phyloP scores from a whole-genome alignment of 2,888 invertebrate species.

The Torymus tubicola region DNA sequence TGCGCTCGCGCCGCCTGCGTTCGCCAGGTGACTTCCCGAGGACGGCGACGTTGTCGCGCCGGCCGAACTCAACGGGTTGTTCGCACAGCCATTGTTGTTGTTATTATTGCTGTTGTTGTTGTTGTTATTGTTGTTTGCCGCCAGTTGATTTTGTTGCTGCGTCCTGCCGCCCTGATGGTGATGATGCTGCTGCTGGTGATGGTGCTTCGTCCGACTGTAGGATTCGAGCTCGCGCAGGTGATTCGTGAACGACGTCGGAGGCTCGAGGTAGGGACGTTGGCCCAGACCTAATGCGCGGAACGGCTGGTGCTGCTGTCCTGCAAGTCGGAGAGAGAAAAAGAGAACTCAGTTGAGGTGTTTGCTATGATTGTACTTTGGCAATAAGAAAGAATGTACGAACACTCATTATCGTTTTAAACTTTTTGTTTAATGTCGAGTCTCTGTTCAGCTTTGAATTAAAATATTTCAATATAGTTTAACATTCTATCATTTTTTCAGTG shows the following conservation, averaged over 20 bases:
- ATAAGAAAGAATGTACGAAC: no score
- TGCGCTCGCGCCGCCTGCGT: slow-evolving; percentile 65
- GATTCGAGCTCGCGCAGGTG: slow-evolving; percentile 84
- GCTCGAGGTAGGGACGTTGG: slow-evolving; percentile 84
- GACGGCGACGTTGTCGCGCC: slow-evolving; percentile 70
- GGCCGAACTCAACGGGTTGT: slow-evolving; percentile 54
- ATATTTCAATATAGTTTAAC: no score
- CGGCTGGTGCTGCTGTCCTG: slow-evolving; percentile 80
- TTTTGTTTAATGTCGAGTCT: no score
- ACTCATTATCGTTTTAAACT: no score
- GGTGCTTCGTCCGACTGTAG: slow-evolving; percentile 83
- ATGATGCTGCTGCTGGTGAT: slow-evolving; percentile 75
- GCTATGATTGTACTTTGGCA: no score
- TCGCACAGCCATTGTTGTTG: slow-evolving; percentile 5
- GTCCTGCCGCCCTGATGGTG: slow-evolving; percentile 48
- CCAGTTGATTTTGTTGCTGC: slow-evolving; percentile 12
- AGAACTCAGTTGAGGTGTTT: no score
- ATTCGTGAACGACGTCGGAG: slow-evolving; percentile 79
- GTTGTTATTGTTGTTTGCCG: slow-evolving; percentile 4
- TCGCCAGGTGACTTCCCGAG: slow-evolving; percentile 70
- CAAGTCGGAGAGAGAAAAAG: not conserved
- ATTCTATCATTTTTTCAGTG: no score
- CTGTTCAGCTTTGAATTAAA: no score
- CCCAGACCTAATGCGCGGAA: slow-evolving; percentile 86
- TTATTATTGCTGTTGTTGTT: slow-evolving; percentile 8